Conservation (phyloP, 2,888 invertebrate genomes). For the Eupithecia vulgata region DNA sequence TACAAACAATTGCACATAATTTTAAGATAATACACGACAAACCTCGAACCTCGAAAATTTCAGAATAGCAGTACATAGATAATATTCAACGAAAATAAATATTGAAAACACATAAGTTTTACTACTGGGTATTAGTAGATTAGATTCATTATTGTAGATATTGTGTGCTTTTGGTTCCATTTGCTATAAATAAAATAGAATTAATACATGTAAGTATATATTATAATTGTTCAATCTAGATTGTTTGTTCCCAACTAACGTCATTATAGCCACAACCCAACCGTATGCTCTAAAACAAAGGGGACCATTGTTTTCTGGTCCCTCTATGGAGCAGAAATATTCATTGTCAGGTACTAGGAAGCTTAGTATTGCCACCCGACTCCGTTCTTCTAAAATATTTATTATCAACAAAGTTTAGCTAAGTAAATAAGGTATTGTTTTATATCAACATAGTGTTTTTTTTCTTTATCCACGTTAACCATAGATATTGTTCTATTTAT, state of each 20-base stretch:
- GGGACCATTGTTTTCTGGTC: conserved; percentile 45
- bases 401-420: conserved; percentile 42
- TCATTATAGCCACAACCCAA: conserved; percentile 55
- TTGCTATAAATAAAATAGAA: neutral
- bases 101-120: neutral
- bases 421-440: neutral
- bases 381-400: conserved; percentile 53
- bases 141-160: neutral
- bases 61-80: too few species aligned
- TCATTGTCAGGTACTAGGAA: conserved; percentile 82
- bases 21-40: too few species aligned
- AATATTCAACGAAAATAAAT: neutral
- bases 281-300: conserved; percentile 66
- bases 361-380: conserved; percentile 77
- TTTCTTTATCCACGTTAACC: neutral
- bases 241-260: conserved; percentile 71
- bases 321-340: conserved; percentile 72
- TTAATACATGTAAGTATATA: too few species aligned
- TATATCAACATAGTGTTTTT: neutral
- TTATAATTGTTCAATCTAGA: conserved; percentile 33
- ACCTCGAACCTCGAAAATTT: too few species aligned
- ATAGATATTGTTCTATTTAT: neutral
- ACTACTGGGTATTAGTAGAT: neutral
- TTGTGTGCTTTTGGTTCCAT: neutral
- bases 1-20: too few species aligned